phyloP scores from a whole-genome alignment of 2,797 vertebrate species.

The Acridotheres tristis region DNA sequence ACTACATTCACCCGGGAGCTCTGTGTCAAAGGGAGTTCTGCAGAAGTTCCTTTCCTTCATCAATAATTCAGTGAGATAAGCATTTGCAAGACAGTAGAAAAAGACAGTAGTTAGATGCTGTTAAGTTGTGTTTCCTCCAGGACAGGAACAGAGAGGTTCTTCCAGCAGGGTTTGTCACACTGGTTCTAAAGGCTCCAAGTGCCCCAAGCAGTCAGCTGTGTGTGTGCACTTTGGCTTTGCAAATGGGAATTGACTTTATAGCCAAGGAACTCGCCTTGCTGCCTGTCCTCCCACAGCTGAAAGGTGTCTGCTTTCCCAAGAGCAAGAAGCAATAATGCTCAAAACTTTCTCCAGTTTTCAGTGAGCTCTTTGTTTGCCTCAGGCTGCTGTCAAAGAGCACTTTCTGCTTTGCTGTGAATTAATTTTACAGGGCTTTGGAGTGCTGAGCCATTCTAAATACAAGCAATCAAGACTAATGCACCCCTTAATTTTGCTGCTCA shows the following conservation, averaged over 20 bases:
- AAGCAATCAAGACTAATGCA: not conserved
- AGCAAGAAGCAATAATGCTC: not conserved
- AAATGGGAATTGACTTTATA: not conserved
- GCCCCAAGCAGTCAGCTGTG: not conserved
- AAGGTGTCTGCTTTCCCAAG: not conserved
- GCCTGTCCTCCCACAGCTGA: not conserved
- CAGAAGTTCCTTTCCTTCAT: not conserved
- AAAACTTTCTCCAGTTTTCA: not conserved
- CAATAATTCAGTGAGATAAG: constrained; percentile 7
- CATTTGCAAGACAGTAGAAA: not conserved
- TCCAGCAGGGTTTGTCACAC: not conserved
- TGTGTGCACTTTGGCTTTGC: not conserved
- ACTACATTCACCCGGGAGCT: not conserved
- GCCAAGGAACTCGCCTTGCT: not conserved
- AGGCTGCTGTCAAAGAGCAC: not conserved
- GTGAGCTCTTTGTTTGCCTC: not conserved
- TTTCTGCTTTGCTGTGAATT: not conserved
- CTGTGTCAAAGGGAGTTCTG: not conserved
- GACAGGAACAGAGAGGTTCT: not conserved
- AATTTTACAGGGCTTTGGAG: not conserved
- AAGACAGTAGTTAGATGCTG: not conserved
- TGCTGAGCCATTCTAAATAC: not conserved
- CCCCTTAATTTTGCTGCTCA: not conserved
- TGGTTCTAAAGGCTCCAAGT: not conserved
- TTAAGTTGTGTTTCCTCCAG: not conserved